These are phyloP conservation scores for Percopsis transmontana DNA, from an alignment of 2,113 vertebrate genomes.

Conservation along the genomic window DNA sequence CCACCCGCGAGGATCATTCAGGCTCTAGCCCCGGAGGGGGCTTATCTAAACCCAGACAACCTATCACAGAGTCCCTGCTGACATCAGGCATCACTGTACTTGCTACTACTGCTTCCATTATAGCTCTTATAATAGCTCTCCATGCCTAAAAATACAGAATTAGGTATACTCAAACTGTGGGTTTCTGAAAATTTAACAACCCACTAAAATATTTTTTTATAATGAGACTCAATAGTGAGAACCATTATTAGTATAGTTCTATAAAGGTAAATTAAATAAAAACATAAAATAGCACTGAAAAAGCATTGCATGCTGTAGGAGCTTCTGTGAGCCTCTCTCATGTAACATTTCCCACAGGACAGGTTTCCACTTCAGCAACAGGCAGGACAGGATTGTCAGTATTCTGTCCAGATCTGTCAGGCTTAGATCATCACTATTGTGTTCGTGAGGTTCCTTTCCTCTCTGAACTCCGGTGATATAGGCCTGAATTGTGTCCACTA, in stretches of 20 bases:
- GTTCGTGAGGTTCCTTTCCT: slow-evolving; percentile 53
- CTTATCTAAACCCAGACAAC: slow-evolving; percentile 20
- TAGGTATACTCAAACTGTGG: neutral
- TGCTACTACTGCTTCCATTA: neutral
- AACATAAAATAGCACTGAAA: no score
- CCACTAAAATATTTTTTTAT: no score
- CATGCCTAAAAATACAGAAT: neutral
- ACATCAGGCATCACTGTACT: slow-evolving; percentile 2
- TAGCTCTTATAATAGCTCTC: slow-evolving; percentile 1
- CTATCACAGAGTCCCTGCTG: slow-evolving; percentile 20
- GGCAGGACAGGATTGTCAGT: slow-evolving; percentile 60
- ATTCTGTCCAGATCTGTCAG: slow-evolving; percentile 57
- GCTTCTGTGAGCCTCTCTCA: slow-evolving; percentile 26
- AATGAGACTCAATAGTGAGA: no score
- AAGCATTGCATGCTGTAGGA: slow-evolving; percentile 6
- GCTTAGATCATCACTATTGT: slow-evolving; percentile 65
- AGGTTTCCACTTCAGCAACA: slow-evolving; percentile 54
- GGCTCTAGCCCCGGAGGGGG: neutral
- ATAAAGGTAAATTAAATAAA: no score
- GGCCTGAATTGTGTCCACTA: no score
- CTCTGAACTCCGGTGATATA: slow-evolving; percentile 20
- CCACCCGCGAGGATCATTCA: slow-evolving; percentile 7
- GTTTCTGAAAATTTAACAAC: neutral
- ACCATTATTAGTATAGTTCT: no score
- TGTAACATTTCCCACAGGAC: slow-evolving; percentile 61